A percentile compares a stretch with the other conserved stretches of the same genome.
Evolutionary conservation across 2,888 invertebrate species (phyloP).

Genomic region (Drosophila atripex): DNA sequence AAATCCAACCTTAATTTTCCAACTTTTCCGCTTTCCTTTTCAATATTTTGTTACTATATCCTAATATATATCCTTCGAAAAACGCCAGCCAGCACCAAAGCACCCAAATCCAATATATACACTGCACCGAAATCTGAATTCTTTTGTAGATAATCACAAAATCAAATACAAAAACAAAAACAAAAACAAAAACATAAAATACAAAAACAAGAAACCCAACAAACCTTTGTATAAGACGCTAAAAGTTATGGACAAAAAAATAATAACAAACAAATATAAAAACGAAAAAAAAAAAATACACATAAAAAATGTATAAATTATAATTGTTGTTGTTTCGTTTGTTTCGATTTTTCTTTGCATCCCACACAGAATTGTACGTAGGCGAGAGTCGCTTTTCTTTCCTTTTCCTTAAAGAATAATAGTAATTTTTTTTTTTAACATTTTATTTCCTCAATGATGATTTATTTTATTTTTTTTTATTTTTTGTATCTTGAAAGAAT

Average conservation of each 20-base stretch:
- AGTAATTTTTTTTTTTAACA: neutral
- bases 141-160: constrained; percentile 25
- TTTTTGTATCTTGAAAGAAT: constrained; percentile 37
- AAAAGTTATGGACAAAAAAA: constrained; percentile 8
- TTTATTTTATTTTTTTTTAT: constrained; percentile 10
- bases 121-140: constrained; percentile 8
- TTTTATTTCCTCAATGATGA: constrained; percentile 15
- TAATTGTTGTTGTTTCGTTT: constrained; percentile 30
- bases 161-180: no score
- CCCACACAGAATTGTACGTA: constrained; percentile 20
- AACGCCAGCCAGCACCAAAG: constrained; percentile 1
- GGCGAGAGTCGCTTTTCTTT: constrained; percentile 2
- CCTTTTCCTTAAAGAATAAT: neutral
- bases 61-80: neutral
- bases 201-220: no score
- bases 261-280: neutral
- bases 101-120: neutral
- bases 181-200: no score
- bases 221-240: constrained; percentile 18
- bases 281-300: neutral
- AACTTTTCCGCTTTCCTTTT: neutral
- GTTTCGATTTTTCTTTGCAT: constrained; percentile 28
- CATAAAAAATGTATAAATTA: constrained; percentile 10
- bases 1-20: constrained; percentile 13
- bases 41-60: neutral